Conservation (phyloP, 2,888 invertebrate species). For the Nomada fabriciana region DNA sequence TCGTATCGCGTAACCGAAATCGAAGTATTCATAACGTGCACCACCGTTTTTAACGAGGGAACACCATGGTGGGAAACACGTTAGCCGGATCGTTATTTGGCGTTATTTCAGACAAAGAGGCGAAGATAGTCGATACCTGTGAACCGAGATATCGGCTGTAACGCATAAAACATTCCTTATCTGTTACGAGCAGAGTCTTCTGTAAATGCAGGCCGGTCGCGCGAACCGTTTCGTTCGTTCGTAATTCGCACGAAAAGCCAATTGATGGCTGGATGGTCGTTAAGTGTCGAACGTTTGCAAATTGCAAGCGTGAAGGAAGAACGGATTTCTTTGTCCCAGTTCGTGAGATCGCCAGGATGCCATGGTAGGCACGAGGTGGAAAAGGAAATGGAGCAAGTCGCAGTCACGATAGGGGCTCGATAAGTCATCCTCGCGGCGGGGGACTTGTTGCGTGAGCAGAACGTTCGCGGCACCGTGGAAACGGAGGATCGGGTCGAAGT, state of each 20-base stretch:
- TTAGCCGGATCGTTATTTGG: constrained; percentile 18
- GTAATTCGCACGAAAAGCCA: background rate
- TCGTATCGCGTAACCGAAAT: constrained; percentile 23
- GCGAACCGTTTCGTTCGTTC: background rate
- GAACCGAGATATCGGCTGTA: constrained; percentile 71
- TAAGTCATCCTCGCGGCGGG: constrained; percentile 70
- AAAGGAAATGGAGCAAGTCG: constrained; percentile 58
- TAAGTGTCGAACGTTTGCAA: constrained; percentile 6
- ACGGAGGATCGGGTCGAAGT: constrained; percentile 30
- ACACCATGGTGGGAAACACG: background rate
- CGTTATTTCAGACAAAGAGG: constrained; percentile 75
- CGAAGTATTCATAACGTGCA: background rate
- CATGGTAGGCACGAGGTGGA: constrained; percentile 33
- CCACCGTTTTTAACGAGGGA: constrained; percentile 3
- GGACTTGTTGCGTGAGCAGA: constrained; percentile 71
- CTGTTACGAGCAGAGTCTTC: constrained; percentile 70
- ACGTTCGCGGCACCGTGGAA: constrained; percentile 50
- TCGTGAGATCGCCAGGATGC: constrained; percentile 11
- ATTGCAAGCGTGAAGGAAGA: background rate
- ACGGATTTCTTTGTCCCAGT: background rate
- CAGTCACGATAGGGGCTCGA: constrained; percentile 63
- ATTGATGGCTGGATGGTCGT: background rate
- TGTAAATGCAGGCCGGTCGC: constrained; percentile 17
- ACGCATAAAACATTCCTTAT: constrained; percentile 78
- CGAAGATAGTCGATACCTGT: constrained; percentile 63